A percentile compares a stretch with the other conserved stretches of the same genome.
These are phyloP conservation scores for Orientallactaga sibirica DNA, from an alignment of 2,797 vertebrate genomes.

Conservation along the genomic window DNA sequence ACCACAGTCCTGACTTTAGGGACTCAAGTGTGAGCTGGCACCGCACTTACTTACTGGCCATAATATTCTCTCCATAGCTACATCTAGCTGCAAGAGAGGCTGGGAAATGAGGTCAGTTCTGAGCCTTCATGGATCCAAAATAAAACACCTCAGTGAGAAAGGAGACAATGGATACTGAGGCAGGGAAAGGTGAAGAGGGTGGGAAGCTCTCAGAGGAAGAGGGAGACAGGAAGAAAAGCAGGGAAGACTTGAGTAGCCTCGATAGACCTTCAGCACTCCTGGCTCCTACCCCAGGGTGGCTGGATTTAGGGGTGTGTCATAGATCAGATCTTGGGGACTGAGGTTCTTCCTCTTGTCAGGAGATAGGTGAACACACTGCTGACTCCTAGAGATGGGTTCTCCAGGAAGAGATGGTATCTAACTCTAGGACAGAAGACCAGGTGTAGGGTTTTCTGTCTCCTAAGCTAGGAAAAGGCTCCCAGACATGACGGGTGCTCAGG, in stretches of 20 bases:
- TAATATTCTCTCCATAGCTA: background rate
- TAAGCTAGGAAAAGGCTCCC: background rate
- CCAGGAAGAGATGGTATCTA: background rate
- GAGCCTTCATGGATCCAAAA: background rate
- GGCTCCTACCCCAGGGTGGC: background rate
- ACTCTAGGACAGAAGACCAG: background rate
- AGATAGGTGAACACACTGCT: background rate
- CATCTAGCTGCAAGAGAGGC: slow-evolving; percentile 9
- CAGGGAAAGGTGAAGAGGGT: background rate
- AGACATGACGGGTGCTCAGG: background rate
- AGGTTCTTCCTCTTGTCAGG: background rate
- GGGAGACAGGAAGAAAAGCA: background rate
- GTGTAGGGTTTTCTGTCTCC: background rate
- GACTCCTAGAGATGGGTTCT: background rate
- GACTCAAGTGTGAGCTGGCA: background rate
- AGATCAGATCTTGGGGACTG: background rate
- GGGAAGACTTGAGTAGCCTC: background rate
- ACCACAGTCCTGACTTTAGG: background rate
- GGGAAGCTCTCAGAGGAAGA: background rate
- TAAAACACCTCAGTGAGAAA: background rate
- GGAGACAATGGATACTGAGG: background rate
- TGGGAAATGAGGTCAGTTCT: background rate
- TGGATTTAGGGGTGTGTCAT: background rate
- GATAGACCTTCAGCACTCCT: background rate
- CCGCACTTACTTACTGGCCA: background rate